Percentiles rank a stretch among this genome's conserved stretches.
Conservation (phyloP, 1,140 invertebrate genomes). For the Aphelenchoides avenae region DNA sequence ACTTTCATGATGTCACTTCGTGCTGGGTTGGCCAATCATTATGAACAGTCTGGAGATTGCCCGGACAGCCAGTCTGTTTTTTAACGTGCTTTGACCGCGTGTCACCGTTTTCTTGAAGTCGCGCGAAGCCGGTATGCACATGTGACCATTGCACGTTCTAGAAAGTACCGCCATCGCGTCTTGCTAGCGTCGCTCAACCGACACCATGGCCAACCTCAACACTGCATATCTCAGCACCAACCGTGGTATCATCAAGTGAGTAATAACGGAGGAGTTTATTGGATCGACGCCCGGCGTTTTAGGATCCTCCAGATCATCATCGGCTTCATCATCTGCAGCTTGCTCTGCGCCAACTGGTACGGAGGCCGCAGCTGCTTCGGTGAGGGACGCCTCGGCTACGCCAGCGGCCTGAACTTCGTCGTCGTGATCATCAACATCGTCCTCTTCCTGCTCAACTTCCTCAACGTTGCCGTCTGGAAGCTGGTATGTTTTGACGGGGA, state of each 20-base stretch:
- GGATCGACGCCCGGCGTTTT: neutral
- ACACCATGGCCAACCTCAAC: constrained; percentile 43
- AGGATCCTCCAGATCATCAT: constrained; percentile 30
- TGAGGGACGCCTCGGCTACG: constrained; percentile 46
- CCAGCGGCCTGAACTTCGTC: constrained; percentile 50
- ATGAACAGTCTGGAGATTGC: too few species aligned
- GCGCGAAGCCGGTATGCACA: too few species aligned
- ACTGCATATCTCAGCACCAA: constrained; percentile 50
- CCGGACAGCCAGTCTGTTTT: too few species aligned
- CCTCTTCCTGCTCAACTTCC: constrained; percentile 51
- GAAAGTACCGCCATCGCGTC: too few species aligned
- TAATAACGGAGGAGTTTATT: neutral
- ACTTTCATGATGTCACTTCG: too few species aligned
- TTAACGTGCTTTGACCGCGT: too few species aligned
- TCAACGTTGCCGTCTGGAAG: constrained; percentile 39
- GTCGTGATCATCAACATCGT: constrained; percentile 56
- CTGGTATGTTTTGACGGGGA: constrained; percentile 31
- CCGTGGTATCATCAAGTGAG: constrained; percentile 41
- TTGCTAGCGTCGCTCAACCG: too few species aligned
- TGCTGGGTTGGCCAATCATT: too few species aligned
- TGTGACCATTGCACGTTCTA: too few species aligned
- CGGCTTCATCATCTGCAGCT: constrained; percentile 53
- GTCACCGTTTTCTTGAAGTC: too few species aligned
- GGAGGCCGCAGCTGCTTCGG: constrained; percentile 47
- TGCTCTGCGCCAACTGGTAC: constrained; percentile 47